Evolutionary conservation across 2,888 invertebrate species (phyloP).

Genomic region (Mycogona germanica): DNA sequence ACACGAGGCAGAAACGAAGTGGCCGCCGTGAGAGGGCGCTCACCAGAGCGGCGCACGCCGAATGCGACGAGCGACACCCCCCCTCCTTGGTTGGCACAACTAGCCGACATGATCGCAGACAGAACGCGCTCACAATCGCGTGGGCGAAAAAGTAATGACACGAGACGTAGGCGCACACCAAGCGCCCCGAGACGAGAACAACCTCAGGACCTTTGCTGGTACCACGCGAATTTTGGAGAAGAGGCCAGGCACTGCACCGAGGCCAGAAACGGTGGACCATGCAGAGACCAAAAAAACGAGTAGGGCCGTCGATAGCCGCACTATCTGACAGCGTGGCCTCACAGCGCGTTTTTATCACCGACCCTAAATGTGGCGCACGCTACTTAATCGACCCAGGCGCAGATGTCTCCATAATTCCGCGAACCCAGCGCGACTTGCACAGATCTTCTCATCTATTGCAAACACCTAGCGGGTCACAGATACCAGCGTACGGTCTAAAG

Average conservation of each 20-base stretch:
- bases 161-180: too few relatives aligned
- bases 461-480: not conserved
- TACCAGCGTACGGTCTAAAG: not conserved
- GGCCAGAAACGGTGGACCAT: too few relatives aligned
- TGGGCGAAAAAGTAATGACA: too few relatives aligned
- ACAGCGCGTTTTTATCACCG: not conserved
- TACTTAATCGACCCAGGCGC: constrained; percentile 6
- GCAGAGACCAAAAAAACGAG: too few relatives aligned
- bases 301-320: too few relatives aligned
- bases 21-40: too few relatives aligned
- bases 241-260: not conserved
- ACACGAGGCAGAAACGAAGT: too few relatives aligned
- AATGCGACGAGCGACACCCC: too few relatives aligned
- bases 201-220: constrained; percentile 49
- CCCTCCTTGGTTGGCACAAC: too few relatives aligned
- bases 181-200: constrained; percentile 95
- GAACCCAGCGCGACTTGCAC: not conserved
- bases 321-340: not conserved
- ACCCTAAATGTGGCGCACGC: not conserved
- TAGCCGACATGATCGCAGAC: too few relatives aligned
- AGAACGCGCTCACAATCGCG: too few relatives aligned
- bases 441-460: not conserved
- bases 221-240: not conserved
- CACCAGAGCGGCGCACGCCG: too few relatives aligned
- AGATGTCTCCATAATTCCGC: not conserved